Evolutionary conservation across 2,113 vertebrate species (phyloP).

Genomic region (Esox niger): DNA sequence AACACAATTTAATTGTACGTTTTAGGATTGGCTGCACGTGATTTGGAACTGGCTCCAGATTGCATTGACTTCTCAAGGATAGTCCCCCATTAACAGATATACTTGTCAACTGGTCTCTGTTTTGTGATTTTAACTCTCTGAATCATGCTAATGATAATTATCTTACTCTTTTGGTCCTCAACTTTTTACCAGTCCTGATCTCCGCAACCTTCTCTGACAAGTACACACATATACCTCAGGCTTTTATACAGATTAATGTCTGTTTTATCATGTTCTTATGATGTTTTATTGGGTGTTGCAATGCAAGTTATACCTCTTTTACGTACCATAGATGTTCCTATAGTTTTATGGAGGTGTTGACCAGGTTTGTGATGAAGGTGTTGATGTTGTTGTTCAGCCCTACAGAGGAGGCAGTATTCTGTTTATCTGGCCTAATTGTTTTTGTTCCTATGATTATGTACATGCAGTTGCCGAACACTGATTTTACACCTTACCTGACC

Average conservation of each 20-base stretch:
- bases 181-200: constrained; percentile 69
- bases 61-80: constrained; percentile 64
- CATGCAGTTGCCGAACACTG: constrained; percentile 50
- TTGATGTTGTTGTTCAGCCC: constrained; percentile 57
- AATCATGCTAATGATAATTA: constrained; percentile 60
- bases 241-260: constrained; percentile 58
- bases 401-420: constrained; percentile 55
- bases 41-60: too few species aligned
- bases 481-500: constrained; percentile 39
- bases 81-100: constrained; percentile 69
- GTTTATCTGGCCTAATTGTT: constrained; percentile 46
- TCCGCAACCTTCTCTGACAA: constrained; percentile 73
- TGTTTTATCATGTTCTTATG: constrained; percentile 66
- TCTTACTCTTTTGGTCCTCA: constrained; percentile 54
- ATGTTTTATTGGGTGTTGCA: constrained; percentile 70
- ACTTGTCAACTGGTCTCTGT: constrained; percentile 59
- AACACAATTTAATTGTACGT: not conserved
- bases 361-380: constrained; percentile 38
- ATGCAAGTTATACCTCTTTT: constrained; percentile 47
- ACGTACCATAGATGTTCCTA: constrained; percentile 12
- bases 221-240: constrained; percentile 64
- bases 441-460: constrained; percentile 17
- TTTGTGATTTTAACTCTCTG: constrained; percentile 43
- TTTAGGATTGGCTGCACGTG: too few species aligned
- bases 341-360: too few species aligned